Evolutionary conservation across 2,888 invertebrate species (phyloP), one percentile per base, ranked within the genome.

Genomic region (Nemotelus pantherinus): DNA sequence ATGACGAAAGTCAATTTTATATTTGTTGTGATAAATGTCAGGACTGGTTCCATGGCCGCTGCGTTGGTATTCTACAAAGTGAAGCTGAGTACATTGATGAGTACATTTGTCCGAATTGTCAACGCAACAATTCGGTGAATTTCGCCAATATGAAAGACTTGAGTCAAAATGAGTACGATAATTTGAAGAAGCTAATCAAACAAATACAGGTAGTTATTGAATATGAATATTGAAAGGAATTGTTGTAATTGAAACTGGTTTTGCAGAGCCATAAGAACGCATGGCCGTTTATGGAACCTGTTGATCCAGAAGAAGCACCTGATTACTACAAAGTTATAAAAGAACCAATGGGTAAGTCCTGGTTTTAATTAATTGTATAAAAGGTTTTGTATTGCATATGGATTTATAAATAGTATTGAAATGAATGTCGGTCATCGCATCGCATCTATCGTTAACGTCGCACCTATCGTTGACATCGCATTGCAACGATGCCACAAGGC

Each of bases 1-100:
- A 99, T 86, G 98, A 99, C 88, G 97, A 97, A 88, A 95, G 96
- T 84, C 96, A 97, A 87, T 99, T 99, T 90, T 99, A 99, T 88
- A 98, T 99, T 84, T 98, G 98, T 85, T 99, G 99, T 87, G 99
- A 99, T 89, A 93, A 94, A 80, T 99, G 99, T 87, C 97, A 98
- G 87, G 98, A 97, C 88, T 99, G 99, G 99, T 99, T 98, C 89
- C 99, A 99, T 87, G 98, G 98, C 5, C 91, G 95, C 78, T 99
- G 99, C 88, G 98, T 99, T 64, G 98, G 98, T 57, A 95, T 97
- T 83, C 88, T 96, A 71, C 96, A 96, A 84, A 95, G 95, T 2
- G 97, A 97, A 86, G 98, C 97, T 43, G 96, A 97, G 85, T 94
- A 94, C 82, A 96, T 98, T 82, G 98, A 97, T 84, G 96, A 97